Evolutionary conservation across 2,797 vertebrate species (phyloP).

Genomic region (Mormyrops attenuatus): DNA sequence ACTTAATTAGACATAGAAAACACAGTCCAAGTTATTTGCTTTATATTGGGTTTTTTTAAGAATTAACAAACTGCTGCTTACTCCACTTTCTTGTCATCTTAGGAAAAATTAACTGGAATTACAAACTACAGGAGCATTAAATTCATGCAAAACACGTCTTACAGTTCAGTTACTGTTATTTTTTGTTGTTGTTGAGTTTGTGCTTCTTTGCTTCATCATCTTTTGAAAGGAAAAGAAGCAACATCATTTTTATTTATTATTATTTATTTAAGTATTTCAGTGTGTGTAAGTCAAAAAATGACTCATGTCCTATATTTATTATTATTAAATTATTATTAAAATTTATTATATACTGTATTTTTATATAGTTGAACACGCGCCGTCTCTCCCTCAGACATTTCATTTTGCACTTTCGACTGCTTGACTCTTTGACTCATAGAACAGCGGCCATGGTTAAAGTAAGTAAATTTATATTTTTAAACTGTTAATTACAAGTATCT

Average conservation of each 20-base stretch:
- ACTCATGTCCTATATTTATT: not conserved
- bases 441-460: conserved; percentile 43
- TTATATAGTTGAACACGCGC: not conserved
- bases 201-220: not conserved
- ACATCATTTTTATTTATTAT: not conserved
- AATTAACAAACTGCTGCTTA: not conserved
- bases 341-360: not conserved
- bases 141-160: not conserved
- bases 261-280: not conserved
- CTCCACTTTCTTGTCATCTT: not conserved
- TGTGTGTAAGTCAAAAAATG: not conserved
- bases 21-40: not conserved
- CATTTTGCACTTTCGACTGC: not conserved
- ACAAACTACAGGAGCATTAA: not conserved
- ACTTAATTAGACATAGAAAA: not conserved
- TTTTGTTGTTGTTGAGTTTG: not conserved
- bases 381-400: not conserved
- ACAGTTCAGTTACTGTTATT: not conserved
- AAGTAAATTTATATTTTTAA: conserved; percentile 2
- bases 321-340: too few relatives aligned
- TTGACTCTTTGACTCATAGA: not conserved
- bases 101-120: not conserved
- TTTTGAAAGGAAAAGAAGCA: not conserved
- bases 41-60: not conserved
- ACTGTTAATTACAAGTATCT: not conserved